Evolutionary conservation across 1,140 invertebrate species (phyloP), one percentile per base, ranked within the genome.

Genomic region (Lethrus apterus): DNA sequence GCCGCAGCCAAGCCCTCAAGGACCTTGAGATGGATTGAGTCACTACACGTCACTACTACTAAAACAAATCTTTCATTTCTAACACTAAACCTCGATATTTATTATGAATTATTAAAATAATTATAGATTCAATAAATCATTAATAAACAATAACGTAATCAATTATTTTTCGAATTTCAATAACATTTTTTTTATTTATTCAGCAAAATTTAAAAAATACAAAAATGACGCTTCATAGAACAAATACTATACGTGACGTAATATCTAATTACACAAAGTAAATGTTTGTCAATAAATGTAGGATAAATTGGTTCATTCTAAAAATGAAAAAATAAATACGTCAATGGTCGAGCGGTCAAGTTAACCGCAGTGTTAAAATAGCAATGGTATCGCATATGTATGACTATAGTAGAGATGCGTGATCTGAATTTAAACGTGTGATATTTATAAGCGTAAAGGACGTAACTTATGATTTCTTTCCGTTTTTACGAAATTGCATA

Each of bases 1-100:
- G 48, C 48, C 43, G 48, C 48, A 50, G 34, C 24, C 30, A 10
- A 17, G 35, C 40, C 47, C 47, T 44, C 31, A 15, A 49, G 47
- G 47, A 34, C 34, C 29, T 41, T 24, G 23, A 46, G 35, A 50
- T 44, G 43, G 32, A 50, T 50, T 20, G 48, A 41, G 20, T 35
- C 47, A 30, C 30, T 44, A 35, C 41, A 34, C 31, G 26, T 47
- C 35, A 26, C 41, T 47, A 40, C 31, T 33, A 34, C 33, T 30
- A 36, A 3, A 23, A 14, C 7, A 23, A 36, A 46, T 20, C 15
- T 9, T 43, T 13, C n/a, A 33, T 3, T 14, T 17, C 18, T 33
- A 33, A 17, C 15, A 13, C 18, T 17, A 17, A 4, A 31, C n/a
- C 14, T 30, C 14, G 14, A 4, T 31, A 11, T 31, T 9, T 14